Conservation (phyloP, 2,113 vertebrate genomes). For the Sylvia atricapilla region DNA sequence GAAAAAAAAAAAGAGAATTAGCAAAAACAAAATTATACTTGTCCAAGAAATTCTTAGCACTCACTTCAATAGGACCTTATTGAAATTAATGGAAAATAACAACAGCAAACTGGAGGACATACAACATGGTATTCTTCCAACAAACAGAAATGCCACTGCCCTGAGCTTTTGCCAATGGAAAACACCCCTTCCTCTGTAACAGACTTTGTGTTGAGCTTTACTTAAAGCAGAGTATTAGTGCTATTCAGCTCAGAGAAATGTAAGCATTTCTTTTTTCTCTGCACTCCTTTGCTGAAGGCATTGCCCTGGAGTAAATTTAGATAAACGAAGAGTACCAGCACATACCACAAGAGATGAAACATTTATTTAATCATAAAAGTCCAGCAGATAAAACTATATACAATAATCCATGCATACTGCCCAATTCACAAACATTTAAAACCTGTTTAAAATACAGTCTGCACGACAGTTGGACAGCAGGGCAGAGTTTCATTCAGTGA, state of each 20-base stretch:
- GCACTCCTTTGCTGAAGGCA: neutral
- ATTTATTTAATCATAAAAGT: conserved; percentile 92
- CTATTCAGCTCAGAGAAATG: neutral
- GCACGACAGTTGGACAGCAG: conserved; percentile 52
- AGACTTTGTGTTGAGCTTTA: neutral
- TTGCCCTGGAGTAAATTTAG: neutral
- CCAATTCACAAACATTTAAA: conserved; percentile 79
- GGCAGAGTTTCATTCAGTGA: conserved; percentile 43
- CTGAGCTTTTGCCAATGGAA: neutral
- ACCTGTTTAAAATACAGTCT: conserved; percentile 71
- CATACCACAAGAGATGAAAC: conserved; percentile 83
- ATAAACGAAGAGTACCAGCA: conserved; percentile 6
- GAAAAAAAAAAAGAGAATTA: neutral
- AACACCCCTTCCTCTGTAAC: neutral
- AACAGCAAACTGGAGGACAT: neutral
- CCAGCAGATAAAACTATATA: conserved; percentile 92
- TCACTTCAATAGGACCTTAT: neutral
- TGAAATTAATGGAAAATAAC: neutral
- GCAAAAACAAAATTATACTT: neutral
- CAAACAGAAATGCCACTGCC: neutral
- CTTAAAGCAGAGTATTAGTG: neutral
- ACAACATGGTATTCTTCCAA: neutral
- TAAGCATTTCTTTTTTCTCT: neutral
- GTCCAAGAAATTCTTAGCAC: neutral
- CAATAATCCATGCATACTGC: conserved; percentile 86